Evolutionary conservation across 2,113 vertebrate genomes (phyloP).

Genomic region (Myrmecobius fasciatus): DNA sequence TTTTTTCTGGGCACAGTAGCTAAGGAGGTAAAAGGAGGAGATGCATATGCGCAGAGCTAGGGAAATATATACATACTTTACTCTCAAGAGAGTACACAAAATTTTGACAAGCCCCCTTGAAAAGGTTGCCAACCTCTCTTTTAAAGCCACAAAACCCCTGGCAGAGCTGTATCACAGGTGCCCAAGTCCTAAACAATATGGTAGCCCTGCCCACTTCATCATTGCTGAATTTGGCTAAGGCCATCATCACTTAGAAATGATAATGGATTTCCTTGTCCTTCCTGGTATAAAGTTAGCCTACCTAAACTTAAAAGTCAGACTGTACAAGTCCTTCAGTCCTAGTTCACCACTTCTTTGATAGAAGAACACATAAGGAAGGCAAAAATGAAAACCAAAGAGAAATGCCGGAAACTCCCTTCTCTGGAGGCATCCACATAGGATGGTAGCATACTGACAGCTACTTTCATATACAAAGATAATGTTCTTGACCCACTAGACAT

Average conservation of each 20-base stretch:
- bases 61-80: neutral
- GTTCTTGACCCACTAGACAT: no score
- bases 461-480: no score
- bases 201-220: neutral
- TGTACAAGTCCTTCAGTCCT: neutral
- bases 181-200: neutral
- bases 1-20: neutral
- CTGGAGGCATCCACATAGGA: neutral
- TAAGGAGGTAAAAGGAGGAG: neutral
- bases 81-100: neutral
- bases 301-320: neutral
- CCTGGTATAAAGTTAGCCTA: neutral
- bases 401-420: neutral
- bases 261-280: neutral
- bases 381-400: neutral
- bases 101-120: neutral
- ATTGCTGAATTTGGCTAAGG: neutral
- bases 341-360: neutral
- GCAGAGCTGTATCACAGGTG: neutral
- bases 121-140: neutral
- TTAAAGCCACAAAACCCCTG: neutral
- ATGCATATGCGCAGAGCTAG: neutral
- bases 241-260: neutral
- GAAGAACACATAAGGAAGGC: neutral
- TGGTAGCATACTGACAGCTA: neutral